Percentiles rank a stretch among this genome's conserved stretches.
phyloP scores from a whole-genome alignment of 2,888 invertebrate genomes.

The Heliconius ethilla region DNA sequence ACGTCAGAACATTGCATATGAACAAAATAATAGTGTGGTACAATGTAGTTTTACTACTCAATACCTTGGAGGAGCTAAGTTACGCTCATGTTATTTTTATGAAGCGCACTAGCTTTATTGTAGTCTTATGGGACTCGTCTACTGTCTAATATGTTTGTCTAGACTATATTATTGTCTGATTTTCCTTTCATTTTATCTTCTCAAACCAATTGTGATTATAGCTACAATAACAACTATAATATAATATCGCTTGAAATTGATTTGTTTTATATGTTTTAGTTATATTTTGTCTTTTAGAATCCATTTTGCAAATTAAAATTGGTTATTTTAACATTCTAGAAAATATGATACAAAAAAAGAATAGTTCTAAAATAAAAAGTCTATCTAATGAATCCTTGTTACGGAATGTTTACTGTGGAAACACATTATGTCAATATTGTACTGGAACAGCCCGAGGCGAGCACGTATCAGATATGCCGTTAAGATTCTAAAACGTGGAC shows the following conservation, averaged over 20 bases:
- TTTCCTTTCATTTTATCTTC: slow-evolving; percentile 11
- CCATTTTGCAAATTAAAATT: background rate
- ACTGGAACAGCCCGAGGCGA: background rate
- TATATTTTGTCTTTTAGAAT: background rate
- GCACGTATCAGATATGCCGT: background rate
- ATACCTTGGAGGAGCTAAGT: slow-evolving; percentile 9
- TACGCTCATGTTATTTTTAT: slow-evolving; percentile 21
- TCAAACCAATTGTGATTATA: background rate
- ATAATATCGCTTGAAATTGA: background rate
- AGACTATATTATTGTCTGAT: slow-evolving; percentile 27
- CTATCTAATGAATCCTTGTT: background rate
- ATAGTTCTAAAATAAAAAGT: background rate
- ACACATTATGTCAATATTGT: background rate
- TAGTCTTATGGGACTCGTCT: slow-evolving; percentile 9
- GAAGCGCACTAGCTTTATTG: slow-evolving; percentile 19
- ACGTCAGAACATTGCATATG: background rate
- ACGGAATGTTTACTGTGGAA: background rate
- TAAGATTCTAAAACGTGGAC: slow-evolving; percentile 1
- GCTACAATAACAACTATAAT: background rate
- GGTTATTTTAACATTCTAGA: background rate
- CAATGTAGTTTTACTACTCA: background rate
- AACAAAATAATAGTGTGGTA: background rate
- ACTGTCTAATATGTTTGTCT: slow-evolving; percentile 23
- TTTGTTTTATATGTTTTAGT: background rate
- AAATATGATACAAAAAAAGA: background rate